Evolutionary conservation across 2,797 vertebrate species (phyloP), one percentile per base, ranked within the genome.

Genomic region (Dermochelys coriacea): DNA sequence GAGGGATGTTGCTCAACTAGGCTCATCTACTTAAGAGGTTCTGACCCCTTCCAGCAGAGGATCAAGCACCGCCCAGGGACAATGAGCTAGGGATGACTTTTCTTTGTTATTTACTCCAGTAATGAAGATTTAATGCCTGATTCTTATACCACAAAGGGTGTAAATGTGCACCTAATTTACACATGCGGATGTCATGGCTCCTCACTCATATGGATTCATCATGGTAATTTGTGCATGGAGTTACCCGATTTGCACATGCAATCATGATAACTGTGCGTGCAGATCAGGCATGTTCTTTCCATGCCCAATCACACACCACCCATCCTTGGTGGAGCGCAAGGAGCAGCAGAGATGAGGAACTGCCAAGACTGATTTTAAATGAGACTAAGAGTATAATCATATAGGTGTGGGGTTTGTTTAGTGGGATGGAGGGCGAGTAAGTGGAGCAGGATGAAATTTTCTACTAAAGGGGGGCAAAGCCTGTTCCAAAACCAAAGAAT

Each of bases 401-500:
- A 75, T 77, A 6, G 23, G 45, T 49, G 25, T 49, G 27, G 25
- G 27, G 21, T 49, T 47, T 49, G 4, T 16, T 77, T 31, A 29
- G 74, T 0, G 4, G 7, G 27, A 29, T 77, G 45, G 37, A 25
- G 18, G 6, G 12, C 27, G 41, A 15, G 27, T 16, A 68, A 61
- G 27, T 80, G n/a, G 49, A n/a, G 16, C 61, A 21, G 31, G 9
- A 37, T 55, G 8, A 0, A 2, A 2, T 51, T 29, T 11, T 29
- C 4, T 85, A 0, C 0, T 10, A 29, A 75, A n/a, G 37, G 19
- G 0, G 0, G 51, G n/a, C 0, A 2, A 68, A 68, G 68, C 1
- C 0, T 0, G 8, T 0, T 0, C 47, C 57, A 11, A 9, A 55
- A 4, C 4, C 41, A 5, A 2, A 0, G 50, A 1, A 77, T 77